A percentile compares a stretch with the other conserved stretches of the same genome.
These are phyloP conservation scores for Festucalex cinctus DNA, from an alignment of 2,113 vertebrate species.

Conservation along the genomic window DNA sequence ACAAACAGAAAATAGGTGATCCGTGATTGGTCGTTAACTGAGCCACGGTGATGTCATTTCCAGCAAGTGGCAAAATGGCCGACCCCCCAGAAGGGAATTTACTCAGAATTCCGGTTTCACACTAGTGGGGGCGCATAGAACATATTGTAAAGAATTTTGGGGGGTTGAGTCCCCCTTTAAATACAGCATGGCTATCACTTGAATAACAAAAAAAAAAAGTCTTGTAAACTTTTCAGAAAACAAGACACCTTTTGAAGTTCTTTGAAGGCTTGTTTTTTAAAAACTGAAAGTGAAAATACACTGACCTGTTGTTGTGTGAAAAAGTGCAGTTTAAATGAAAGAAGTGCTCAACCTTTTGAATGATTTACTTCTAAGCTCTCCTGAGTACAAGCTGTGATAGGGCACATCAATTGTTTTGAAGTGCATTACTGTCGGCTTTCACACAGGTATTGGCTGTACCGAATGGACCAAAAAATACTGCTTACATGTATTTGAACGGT, in stretches of 20 bases:
- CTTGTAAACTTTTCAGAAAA: background rate
- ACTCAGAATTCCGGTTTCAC: no score
- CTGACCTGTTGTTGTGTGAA: background rate
- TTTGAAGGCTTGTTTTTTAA: background rate
- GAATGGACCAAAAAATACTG: background rate
- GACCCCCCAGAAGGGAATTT: no score
- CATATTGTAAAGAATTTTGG: no score
- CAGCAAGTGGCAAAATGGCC: no score
- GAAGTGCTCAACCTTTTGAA: background rate
- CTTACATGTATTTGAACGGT: background rate
- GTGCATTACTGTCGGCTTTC: background rate
- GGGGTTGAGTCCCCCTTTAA: background rate
- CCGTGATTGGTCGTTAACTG: no score
- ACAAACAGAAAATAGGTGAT: no score
- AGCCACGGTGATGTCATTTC: no score
- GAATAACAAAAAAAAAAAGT: background rate
- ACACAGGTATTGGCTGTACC: background rate
- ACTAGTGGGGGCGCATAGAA: no score
- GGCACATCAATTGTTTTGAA: background rate
- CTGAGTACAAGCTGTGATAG: background rate
- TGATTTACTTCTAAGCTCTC: background rate
- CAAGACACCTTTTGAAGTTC: background rate
- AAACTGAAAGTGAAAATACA: background rate
- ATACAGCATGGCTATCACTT: background rate
- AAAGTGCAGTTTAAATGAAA: background rate